Evolutionary conservation across 2,113 vertebrate genomes (phyloP).

Genomic region (Neotoma lepida): DNA sequence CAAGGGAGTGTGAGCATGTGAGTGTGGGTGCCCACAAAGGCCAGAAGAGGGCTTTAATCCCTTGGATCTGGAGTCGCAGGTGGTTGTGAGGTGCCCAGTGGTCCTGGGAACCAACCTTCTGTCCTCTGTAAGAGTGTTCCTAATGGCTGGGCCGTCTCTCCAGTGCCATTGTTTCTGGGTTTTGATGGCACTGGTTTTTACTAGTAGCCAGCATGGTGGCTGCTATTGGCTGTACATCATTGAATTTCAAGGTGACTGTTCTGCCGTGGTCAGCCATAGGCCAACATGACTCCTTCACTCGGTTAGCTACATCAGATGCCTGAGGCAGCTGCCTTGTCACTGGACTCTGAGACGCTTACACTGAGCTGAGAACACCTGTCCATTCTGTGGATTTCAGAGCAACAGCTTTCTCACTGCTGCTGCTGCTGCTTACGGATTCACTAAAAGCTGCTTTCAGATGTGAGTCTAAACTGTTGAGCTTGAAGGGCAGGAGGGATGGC

Average conservation of each 20-base stretch:
- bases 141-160: not conserved
- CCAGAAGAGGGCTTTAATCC: no score
- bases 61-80: not conserved
- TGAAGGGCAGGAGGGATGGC: not conserved
- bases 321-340: not conserved
- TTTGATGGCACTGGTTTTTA: constrained; percentile 62
- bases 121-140: no score
- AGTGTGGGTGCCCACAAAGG: no score
- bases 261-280: constrained; percentile 58
- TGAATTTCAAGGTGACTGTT: constrained; percentile 69
- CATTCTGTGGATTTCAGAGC: constrained; percentile 55
- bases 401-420: constrained; percentile 41
- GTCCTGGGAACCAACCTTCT: not conserved
- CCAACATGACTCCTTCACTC: constrained; percentile 51
- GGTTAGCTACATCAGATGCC: not conserved
- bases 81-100: not conserved
- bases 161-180: constrained; percentile 45
- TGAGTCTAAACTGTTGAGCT: not conserved
- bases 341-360: not conserved
- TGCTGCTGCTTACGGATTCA: not conserved
- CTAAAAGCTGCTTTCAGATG: not conserved
- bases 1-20: not conserved
- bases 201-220: constrained; percentile 65
- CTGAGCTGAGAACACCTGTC: not conserved
- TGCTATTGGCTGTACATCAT: constrained; percentile 31